Evolutionary conservation across 1,140 invertebrate species (phyloP).

Genomic region (Pygmarrhopalites habei): DNA sequence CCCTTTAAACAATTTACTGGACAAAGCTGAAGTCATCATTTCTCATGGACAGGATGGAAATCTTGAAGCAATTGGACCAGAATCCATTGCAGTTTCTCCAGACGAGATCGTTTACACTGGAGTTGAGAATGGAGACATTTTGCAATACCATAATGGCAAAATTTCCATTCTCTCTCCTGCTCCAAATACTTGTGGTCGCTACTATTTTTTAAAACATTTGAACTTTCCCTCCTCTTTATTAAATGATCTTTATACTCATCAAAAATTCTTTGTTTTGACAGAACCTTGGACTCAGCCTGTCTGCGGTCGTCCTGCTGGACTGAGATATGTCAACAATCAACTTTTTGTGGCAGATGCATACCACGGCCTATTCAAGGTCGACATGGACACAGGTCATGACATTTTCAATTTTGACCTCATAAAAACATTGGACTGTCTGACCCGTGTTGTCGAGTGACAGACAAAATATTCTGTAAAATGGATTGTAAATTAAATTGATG

Average conservation of each 20-base stretch:
- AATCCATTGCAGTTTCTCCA: conserved; percentile 24
- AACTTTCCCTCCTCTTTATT: too few species aligned
- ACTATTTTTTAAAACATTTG: too few species aligned
- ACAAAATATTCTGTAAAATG: too few species aligned
- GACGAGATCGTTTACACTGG: conserved; percentile 37
- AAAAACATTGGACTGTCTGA: too few species aligned
- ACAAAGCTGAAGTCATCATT: conserved; percentile 40
- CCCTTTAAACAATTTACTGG: conserved; percentile 40
- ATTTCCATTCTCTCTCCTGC: conserved; percentile 28
- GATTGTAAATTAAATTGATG: too few species aligned
- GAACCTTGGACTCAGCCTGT: conserved; percentile 40
- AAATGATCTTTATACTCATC: too few species aligned
- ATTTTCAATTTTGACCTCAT: too few species aligned
- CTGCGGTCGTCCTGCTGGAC: conserved; percentile 49
- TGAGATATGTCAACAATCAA: conserved; percentile 46
- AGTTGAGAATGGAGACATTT: conserved; percentile 36
- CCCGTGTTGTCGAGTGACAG: too few species aligned
- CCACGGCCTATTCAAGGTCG: conserved; percentile 47
- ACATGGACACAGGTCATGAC: conserved; percentile 47
- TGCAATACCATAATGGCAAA: conserved; percentile 33
- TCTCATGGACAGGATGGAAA: too few species aligned
- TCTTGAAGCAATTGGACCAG: conserved; percentile 43
- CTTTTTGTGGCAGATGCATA: conserved; percentile 48
- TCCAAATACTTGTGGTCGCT: neutral
- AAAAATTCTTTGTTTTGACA: conserved; percentile 7